A percentile compares a stretch with the other conserved stretches of the same genome.
Conservation (phyloP, 2,888 invertebrate genomes). For the Drosophila monieri region DNA sequence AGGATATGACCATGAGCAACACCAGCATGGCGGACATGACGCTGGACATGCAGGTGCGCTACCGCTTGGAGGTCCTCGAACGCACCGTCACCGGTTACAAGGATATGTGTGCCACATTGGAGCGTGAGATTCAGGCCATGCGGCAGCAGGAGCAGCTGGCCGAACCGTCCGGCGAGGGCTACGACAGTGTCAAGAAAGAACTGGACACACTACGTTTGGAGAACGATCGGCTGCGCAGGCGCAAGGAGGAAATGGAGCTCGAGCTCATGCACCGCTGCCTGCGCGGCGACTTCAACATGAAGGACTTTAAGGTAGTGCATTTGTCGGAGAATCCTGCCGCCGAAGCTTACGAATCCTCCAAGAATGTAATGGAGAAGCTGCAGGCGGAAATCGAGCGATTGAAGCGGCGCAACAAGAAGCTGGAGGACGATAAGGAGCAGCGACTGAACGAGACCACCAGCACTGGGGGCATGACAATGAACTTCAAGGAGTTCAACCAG, state of each 20-base stretch:
- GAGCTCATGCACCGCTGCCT: constrained; percentile 88
- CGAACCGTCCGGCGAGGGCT: constrained; percentile 83
- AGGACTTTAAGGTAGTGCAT: constrained; percentile 85
- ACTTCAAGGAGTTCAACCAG: constrained; percentile 84
- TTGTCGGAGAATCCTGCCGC: constrained; percentile 90
- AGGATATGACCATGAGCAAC: constrained; percentile 88
- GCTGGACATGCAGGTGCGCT: constrained; percentile 85
- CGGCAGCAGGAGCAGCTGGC: constrained; percentile 70
- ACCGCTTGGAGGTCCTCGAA: constrained; percentile 90
- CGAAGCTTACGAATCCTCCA: constrained; percentile 87
- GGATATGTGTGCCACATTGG: constrained; percentile 88
- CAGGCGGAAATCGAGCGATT: constrained; percentile 88
- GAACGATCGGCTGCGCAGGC: constrained; percentile 84
- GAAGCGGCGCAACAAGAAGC: constrained; percentile 81
- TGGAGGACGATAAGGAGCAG: constrained; percentile 82
- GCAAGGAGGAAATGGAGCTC: constrained; percentile 87
- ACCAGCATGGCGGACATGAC: constrained; percentile 67
- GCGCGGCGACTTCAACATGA: constrained; percentile 85
- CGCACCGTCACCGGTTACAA: constrained; percentile 89
- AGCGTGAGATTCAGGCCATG: constrained; percentile 86
- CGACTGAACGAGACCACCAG: constrained; percentile 80
- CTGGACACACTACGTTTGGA: constrained; percentile 85
- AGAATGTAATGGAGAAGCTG: constrained; percentile 88
- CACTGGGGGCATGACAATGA: constrained; percentile 83
- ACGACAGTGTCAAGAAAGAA: constrained; percentile 86